Conservation (phyloP, 1,140 invertebrate genomes). For the Popillia japonica region DNA sequence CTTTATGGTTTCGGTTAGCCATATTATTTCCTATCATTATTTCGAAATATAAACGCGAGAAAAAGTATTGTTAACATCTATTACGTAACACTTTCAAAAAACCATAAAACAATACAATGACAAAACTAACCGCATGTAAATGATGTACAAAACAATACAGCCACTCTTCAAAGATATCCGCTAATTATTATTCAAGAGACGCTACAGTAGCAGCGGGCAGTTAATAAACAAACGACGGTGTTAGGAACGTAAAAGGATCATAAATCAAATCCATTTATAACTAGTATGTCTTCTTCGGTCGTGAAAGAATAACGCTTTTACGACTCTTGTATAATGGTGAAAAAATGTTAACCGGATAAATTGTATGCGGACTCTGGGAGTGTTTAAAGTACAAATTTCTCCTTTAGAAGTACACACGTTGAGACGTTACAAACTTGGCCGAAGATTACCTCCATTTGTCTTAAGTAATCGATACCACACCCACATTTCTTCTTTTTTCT, state of each 20-base stretch:
- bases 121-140: background rate
- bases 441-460: background rate
- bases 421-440: no score
- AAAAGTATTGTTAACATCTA: background rate
- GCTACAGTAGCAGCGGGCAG: background rate
- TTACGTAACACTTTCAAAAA: conserved; percentile 7
- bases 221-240: conserved; percentile 23
- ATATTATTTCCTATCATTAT: background rate
- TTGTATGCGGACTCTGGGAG: background rate
- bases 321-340: background rate
- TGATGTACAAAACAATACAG: background rate
- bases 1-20: no score
- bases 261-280: conserved; percentile 26
- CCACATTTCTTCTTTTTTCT: background rate
- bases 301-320: background rate
- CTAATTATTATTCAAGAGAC: conserved; percentile 24
- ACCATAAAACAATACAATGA: background rate
- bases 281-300: background rate
- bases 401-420: background rate
- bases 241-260: background rate
- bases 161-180: conserved; percentile 15
- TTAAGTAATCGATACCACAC: conserved; percentile 10
- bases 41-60: background rate
- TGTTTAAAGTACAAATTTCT: background rate
- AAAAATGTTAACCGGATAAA: conserved; percentile 9